Evolutionary conservation across 2,888 invertebrate species (phyloP), one percentile per base, ranked within the genome.

Genomic region (Hyalella azteca): DNA sequence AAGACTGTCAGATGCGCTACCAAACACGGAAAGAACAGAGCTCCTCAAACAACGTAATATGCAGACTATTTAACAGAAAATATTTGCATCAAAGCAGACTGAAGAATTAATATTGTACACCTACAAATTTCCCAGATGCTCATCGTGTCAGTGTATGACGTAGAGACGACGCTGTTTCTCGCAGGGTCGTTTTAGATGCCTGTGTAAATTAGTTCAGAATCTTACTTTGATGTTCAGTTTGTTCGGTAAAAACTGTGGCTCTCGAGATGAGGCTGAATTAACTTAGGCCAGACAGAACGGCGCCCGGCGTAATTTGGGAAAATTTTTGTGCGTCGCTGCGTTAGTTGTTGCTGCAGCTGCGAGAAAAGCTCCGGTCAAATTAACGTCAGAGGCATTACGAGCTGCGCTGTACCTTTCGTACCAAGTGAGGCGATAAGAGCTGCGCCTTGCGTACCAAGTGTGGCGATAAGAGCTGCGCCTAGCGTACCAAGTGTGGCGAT

Each of bases 251-350:
- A 66, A 66, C 39, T 66, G 19, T 11, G 36, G n/a, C 7, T 66
- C 36, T 36, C 66, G 66, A 22, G 39, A 66, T 66, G 66, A 66
- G 66, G 66, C 36, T 15, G 66, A 66, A 66, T 66, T 66, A 66
- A 66, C 66, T 66, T 5, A 66, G 39, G 36, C 36, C 66, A 32
- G 36, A 66, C 66, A 66, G 66, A 66, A 29, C 66, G 39, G 66
- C 32, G 36, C 66, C 66, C 1, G 66, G 36, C 36, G 7, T 66
- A 66, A 66, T 66, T 66, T 66, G 36, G 39, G 36, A 32, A 19
- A 36, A 66, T 66, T 66, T 66, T 66, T 66, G 36, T 19, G n/a
- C 36, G 19, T 19, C 66, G 32, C 66, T 36, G 19, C 36, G 66
- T 66, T 7, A 29, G 66, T 36, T 66, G 66, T 36, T 36, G 66